phyloP scores from a whole-genome alignment of 2,888 invertebrate genomes.

The Apamea crenata region DNA sequence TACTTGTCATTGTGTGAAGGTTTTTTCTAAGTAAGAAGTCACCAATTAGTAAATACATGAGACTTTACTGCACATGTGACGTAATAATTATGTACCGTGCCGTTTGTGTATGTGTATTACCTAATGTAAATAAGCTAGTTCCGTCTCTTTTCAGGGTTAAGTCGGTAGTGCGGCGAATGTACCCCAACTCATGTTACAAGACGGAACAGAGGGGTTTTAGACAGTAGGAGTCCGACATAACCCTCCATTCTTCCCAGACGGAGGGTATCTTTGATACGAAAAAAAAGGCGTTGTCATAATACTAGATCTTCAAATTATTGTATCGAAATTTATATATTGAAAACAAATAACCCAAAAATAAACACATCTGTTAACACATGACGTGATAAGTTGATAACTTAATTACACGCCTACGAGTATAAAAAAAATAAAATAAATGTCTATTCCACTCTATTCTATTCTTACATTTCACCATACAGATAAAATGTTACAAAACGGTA shows the following conservation, averaged over 20 bases:
- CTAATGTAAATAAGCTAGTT: background rate
- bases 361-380: background rate
- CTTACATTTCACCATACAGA: conserved; percentile 12
- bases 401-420: too few relatives aligned
- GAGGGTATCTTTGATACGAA: too few relatives aligned
- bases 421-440: too few relatives aligned
- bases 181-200: too few relatives aligned
- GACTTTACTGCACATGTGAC: background rate
- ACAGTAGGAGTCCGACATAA: too few relatives aligned
- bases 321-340: background rate
- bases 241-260: too few relatives aligned
- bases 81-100: too few relatives aligned
- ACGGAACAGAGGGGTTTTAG: too few relatives aligned
- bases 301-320: background rate
- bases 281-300: background rate
- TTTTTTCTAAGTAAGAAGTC: conserved; percentile 3
- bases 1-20: background rate
- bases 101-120: too few relatives aligned
- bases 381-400: background rate
- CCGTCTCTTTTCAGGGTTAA: background rate
- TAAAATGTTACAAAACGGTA: conserved; percentile 7
- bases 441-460: too few relatives aligned
- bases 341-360: background rate
- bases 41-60: background rate
- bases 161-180: too few relatives aligned